Conservation (phyloP, 1,140 invertebrate genomes). For the Caenorhabditis brenneri region DNA sequence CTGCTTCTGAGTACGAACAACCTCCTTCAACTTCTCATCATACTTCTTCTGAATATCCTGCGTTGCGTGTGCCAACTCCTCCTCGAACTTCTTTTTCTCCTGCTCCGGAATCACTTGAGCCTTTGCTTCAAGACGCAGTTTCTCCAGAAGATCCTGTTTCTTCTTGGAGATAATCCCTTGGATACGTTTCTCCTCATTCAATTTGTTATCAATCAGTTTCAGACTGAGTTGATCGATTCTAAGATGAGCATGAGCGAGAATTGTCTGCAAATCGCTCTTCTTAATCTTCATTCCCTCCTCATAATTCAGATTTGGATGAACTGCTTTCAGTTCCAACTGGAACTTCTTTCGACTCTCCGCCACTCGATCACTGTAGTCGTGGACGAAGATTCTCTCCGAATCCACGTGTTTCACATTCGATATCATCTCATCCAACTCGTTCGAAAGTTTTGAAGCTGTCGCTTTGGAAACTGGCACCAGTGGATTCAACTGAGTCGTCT, state of each 20-base stretch:
- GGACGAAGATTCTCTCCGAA: conserved; percentile 71
- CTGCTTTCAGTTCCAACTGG: conserved; percentile 37
- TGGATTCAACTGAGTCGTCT: conserved; percentile 50
- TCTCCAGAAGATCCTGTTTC: conserved; percentile 58
- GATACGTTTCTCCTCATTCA: conserved; percentile 62
- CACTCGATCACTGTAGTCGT: conserved; percentile 73
- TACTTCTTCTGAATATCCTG: conserved; percentile 49
- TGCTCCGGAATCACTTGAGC: not conserved
- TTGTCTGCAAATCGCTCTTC: conserved; percentile 73
- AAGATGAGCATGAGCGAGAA: conserved; percentile 74
- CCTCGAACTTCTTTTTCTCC: conserved; percentile 33
- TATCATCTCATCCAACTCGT: conserved; percentile 63
- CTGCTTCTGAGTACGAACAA: conserved; percentile 74
- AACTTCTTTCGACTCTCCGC: conserved; percentile 73
- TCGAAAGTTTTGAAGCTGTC: conserved; percentile 58
- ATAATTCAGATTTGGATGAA: conserved; percentile 72
- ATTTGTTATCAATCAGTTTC: conserved; percentile 73
- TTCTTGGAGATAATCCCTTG: conserved; percentile 59
- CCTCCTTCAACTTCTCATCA: conserved; percentile 31
- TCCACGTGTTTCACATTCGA: conserved; percentile 68
- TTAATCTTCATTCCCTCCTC: conserved; percentile 70
- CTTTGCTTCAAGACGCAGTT: not conserved
- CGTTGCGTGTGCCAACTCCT: conserved; percentile 38
- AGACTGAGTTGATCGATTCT: conserved; percentile 74
- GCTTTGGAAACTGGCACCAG: conserved; percentile 59